Evolutionary conservation across 2,113 vertebrate genomes (phyloP).

Genomic region (Peromyscus californicus): DNA sequence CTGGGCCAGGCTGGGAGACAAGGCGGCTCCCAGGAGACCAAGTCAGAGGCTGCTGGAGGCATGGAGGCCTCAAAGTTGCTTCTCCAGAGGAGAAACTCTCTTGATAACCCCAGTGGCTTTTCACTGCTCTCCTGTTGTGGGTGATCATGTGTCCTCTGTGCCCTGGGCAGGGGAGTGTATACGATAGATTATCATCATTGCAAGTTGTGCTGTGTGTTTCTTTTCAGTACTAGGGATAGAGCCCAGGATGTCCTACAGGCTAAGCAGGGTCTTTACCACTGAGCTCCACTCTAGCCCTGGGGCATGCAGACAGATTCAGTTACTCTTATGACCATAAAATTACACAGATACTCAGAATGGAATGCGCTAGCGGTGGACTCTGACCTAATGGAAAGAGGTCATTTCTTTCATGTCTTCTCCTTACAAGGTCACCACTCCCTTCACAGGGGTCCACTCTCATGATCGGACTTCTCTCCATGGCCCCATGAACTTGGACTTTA

Average conservation of each 20-base stretch:
- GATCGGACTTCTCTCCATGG: background rate
- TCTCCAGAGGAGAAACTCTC: background rate
- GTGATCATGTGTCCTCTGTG: slow-evolving; percentile 74
- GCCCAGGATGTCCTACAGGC: background rate
- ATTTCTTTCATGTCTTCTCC: background rate
- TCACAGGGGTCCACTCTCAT: background rate
- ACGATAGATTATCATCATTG: slow-evolving; percentile 86
- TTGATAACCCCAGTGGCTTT: rapidly evolving
- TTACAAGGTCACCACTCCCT: background rate
- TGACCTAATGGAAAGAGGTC: background rate
- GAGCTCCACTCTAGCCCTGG: background rate
- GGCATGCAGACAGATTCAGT: background rate
- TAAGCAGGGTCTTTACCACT: background rate
- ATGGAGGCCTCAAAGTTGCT: background rate
- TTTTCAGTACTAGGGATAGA: slow-evolving; percentile 53
- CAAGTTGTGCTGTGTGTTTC: slow-evolving; percentile 88
- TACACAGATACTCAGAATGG: background rate
- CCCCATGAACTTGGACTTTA: background rate
- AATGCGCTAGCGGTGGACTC: background rate
- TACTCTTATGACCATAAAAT: no score
- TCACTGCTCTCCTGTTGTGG: background rate
- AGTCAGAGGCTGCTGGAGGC: background rate
- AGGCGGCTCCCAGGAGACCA: rapidly evolving
- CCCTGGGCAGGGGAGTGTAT: slow-evolving; percentile 86
- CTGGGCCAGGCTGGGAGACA: background rate